A percentile compares a stretch with the other conserved stretches of the same genome.
Evolutionary conservation across 2,113 vertebrate genomes (phyloP).

Genomic region (Dipodomys stephensi): DNA sequence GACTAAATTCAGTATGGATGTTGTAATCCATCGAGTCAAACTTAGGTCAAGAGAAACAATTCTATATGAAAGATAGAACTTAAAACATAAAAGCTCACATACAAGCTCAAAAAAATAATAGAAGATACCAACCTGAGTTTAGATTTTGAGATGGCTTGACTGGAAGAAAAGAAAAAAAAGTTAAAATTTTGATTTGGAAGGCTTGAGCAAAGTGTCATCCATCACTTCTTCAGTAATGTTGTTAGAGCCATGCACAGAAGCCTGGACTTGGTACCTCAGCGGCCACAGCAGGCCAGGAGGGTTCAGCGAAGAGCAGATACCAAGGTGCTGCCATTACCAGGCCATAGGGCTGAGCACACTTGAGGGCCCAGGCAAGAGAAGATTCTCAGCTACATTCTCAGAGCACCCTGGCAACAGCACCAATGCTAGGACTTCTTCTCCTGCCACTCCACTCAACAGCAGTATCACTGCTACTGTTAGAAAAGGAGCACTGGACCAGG

Average conservation of each 20-base stretch:
- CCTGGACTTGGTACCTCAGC: not conserved
- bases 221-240: not conserved
- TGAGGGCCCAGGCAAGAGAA: not conserved
- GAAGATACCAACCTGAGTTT: constrained; percentile 97
- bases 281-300: not conserved
- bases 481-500: not conserved
- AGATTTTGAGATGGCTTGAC: constrained; percentile 98
- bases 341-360: not conserved
- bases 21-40: not conserved
- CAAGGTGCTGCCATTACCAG: not conserved
- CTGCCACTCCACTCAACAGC: not conserved
- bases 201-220: accelerated
- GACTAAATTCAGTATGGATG: not conserved
- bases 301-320: constrained; percentile 16
- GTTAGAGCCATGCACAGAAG: constrained; percentile 62
- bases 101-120: not conserved
- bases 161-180: constrained; percentile 86
- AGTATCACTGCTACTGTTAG: not conserved
- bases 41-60: not conserved
- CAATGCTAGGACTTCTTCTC: not conserved
- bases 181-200: constrained; percentile 60
- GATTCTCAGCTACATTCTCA: not conserved
- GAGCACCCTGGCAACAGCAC: not conserved
- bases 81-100: not conserved
- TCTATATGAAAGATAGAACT: not conserved